Conservation (phyloP, 2,888 invertebrate genomes). For the Phania funesta region DNA sequence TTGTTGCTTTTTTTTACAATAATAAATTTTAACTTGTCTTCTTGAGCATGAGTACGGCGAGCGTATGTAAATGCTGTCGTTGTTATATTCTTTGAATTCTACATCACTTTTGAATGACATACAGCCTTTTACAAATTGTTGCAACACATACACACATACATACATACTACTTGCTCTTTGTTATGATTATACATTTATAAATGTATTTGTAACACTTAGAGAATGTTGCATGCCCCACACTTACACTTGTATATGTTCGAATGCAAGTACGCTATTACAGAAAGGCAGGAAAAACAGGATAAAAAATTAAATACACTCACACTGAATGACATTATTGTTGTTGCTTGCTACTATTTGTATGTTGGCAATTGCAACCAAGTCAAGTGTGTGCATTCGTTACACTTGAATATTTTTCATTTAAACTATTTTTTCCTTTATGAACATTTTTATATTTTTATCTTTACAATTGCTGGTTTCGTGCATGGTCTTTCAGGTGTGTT, state of each 20-base stretch:
- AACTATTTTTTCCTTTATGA: background rate
- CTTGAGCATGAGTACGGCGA: background rate
- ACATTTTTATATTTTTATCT: slow-evolving; percentile 19
- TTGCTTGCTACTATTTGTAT: slow-evolving; percentile 33
- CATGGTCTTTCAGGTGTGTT: background rate
- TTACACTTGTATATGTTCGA: background rate
- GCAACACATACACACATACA: background rate
- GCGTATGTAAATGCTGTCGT: background rate
- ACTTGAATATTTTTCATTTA: slow-evolving; percentile 59
- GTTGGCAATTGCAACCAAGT: slow-evolving; percentile 64
- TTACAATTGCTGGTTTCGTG: slow-evolving; percentile 16
- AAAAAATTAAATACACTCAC: slow-evolving; percentile 48
- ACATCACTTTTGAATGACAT: slow-evolving; percentile 28
- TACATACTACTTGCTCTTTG: no score
- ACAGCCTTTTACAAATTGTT: slow-evolving; percentile 29
- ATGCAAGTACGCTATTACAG: background rate
- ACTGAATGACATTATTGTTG: slow-evolving; percentile 60
- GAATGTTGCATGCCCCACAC: slow-evolving; percentile 16
- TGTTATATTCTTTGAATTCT: slow-evolving; percentile 4
- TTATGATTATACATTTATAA: no score
- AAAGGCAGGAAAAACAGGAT: background rate
- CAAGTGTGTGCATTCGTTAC: slow-evolving; percentile 66
- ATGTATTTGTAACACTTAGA: background rate
- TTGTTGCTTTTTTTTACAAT: background rate
- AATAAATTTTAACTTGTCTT: background rate